Percentiles rank a stretch among this genome's conserved stretches.
Conservation (phyloP, 30 jellyfish, hydroid and myxozoan species). For the Euphysa ruthae region DNA sequence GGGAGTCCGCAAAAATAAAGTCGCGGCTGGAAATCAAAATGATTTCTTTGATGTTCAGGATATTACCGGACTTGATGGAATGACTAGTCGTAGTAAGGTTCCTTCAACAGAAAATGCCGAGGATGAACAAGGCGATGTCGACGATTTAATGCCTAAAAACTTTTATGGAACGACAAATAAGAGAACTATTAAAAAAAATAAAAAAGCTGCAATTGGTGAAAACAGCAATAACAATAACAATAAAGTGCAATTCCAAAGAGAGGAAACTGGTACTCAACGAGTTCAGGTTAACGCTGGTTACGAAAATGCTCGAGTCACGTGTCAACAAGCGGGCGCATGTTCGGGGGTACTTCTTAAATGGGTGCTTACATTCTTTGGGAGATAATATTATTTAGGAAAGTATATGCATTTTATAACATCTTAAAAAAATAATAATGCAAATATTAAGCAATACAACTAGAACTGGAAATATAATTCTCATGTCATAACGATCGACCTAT, state of each 20-base stretch:
- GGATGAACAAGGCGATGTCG: slow-evolving; percentile 16
- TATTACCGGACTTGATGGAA: neutral
- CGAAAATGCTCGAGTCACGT: slow-evolving; percentile 82
- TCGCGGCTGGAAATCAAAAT: neutral
- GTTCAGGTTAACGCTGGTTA: slow-evolving; percentile 99
- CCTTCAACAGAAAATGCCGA: slow-evolving; percentile 5
- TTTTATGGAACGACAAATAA: neutral
- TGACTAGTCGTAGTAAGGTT: neutral
- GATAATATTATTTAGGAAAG: no score
- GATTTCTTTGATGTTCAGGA: neutral
- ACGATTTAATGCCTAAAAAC: neutral
- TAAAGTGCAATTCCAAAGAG: slow-evolving; percentile 92
- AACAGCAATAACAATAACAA: slow-evolving; percentile 12
- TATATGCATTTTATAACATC: no score
- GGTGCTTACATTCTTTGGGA: slow-evolving; percentile 80
- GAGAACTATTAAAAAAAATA: slow-evolving; percentile 22
- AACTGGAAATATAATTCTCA: no score
- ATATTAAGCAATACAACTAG: no score
- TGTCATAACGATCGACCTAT: no score
- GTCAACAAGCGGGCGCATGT: slow-evolving; percentile 78
- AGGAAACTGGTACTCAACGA: slow-evolving; percentile 97
- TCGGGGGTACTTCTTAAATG: slow-evolving; percentile 90
- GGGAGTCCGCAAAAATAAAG: slow-evolving; percentile 63
- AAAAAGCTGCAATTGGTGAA: slow-evolving; percentile 18
- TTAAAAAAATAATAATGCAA: no score